Conservation (phyloP, 2,113 vertebrate species). For the Isurus oxyrinchus region DNA sequence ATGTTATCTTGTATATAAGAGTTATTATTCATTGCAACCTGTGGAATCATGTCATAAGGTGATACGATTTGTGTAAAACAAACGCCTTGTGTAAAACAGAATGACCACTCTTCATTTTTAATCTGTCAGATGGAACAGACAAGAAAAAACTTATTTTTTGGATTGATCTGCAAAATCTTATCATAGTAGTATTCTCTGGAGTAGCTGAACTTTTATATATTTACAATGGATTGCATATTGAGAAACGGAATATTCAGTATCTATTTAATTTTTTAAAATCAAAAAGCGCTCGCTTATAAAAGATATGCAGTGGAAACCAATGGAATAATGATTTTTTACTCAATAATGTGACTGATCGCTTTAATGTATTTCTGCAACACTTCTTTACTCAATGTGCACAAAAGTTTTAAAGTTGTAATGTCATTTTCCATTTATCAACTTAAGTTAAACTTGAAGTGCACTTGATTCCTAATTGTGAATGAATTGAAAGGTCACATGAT, state of each 20-base stretch:
- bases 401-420: background rate
- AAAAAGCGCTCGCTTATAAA: background rate
- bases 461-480: background rate
- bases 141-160: background rate
- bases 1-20: background rate
- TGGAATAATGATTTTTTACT: background rate
- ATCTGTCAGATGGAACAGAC: background rate
- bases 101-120: background rate
- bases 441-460: slow-evolving; percentile 4
- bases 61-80: background rate
- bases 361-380: background rate
- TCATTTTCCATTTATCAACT: background rate
- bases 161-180: background rate
- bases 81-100: background rate
- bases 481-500: background rate
- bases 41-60: slow-evolving; percentile 14
- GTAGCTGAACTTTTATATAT: background rate
- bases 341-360: background rate
- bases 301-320: background rate
- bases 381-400: background rate
- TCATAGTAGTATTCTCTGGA: background rate
- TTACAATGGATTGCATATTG: background rate
- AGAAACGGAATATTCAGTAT: background rate
- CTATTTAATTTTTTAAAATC: slow-evolving; percentile 1
- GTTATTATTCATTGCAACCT: slow-evolving; percentile 19